Conservation (phyloP, 2,797 vertebrate genomes). For the Ciconia nigra region DNA sequence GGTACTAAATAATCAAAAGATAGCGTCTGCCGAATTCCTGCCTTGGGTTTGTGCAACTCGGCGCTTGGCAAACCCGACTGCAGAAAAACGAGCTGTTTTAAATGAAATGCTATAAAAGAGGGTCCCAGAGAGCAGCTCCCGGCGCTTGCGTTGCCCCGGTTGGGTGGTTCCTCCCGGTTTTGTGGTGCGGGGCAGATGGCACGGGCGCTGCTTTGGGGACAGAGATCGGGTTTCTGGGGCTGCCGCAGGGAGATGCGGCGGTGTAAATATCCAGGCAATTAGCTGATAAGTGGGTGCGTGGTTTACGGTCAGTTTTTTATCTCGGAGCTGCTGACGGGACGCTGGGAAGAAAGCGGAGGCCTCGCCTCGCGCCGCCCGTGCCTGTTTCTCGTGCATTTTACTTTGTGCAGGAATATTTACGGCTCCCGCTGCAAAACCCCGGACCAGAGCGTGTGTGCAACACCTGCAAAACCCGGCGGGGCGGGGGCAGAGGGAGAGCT, state of each 20-base stretch:
- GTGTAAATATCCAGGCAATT: neutral
- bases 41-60: neutral
- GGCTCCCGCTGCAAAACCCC: no score
- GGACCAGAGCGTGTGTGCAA: no score
- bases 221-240: neutral
- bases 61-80: neutral
- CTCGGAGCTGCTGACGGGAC: neutral
- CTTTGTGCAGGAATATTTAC: neutral
- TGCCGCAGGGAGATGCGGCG: neutral
- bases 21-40: neutral
- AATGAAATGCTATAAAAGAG: no score
- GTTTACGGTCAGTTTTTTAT: neutral
- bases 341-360: neutral
- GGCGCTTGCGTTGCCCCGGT: neutral
- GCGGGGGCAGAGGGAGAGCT: neutral
- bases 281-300: neutral
- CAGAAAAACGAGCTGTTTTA: neutral
- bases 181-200: neutral
- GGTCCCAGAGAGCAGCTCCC: neutral
- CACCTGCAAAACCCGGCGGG: neutral
- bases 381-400: neutral
- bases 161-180: neutral
- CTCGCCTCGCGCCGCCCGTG: neutral
- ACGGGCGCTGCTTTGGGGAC: neutral
- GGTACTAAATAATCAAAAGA: neutral